These are phyloP conservation scores for Platichthys flesus DNA, from an alignment of 2,113 vertebrate genomes.

Conservation along the genomic window DNA sequence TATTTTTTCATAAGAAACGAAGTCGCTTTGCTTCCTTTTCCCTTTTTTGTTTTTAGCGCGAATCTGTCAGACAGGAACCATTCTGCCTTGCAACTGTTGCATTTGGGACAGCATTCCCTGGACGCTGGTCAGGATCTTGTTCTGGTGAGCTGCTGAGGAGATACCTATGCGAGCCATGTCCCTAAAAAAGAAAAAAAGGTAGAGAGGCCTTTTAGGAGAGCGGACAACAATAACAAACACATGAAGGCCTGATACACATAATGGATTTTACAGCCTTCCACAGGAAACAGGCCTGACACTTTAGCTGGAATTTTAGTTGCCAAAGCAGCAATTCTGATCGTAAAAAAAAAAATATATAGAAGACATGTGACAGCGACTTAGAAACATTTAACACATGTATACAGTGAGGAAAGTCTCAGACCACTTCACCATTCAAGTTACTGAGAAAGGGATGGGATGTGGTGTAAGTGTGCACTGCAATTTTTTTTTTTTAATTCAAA, in stretches of 20 bases:
- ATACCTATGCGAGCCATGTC: conserved; percentile 95
- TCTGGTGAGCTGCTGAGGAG: conserved; percentile 90
- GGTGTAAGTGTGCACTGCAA: background rate
- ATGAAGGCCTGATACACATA: conserved; percentile 29
- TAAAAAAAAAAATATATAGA: conserved; percentile 22
- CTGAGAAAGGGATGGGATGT: background rate
- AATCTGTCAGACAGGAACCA: conserved; percentile 94
- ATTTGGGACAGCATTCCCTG: conserved; percentile 95
- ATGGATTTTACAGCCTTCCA: conserved; percentile 56
- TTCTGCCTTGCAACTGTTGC: conserved; percentile 96
- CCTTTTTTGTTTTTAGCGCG: conserved; percentile 50
- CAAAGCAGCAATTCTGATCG: conserved; percentile 24
- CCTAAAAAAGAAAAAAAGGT: conserved; percentile 76
- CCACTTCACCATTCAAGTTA: background rate
- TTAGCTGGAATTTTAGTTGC: conserved; percentile 44
- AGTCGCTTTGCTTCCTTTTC: conserved; percentile 56
- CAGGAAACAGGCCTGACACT: conserved; percentile 34
- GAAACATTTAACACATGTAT: conserved; percentile 9
- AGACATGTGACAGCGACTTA: conserved; percentile 10
- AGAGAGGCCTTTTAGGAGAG: conserved; percentile 43
- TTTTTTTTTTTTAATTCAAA: too few relatives aligned
- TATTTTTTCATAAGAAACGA: conserved; percentile 58
- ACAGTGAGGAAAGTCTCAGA: background rate
- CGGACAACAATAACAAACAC: conserved; percentile 55
- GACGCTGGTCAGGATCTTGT: conserved; percentile 93